Evolutionary conservation across 2,113 vertebrate species (phyloP), one percentile per base, ranked within the genome.

Genomic region (Aplodontia rufa): DNA sequence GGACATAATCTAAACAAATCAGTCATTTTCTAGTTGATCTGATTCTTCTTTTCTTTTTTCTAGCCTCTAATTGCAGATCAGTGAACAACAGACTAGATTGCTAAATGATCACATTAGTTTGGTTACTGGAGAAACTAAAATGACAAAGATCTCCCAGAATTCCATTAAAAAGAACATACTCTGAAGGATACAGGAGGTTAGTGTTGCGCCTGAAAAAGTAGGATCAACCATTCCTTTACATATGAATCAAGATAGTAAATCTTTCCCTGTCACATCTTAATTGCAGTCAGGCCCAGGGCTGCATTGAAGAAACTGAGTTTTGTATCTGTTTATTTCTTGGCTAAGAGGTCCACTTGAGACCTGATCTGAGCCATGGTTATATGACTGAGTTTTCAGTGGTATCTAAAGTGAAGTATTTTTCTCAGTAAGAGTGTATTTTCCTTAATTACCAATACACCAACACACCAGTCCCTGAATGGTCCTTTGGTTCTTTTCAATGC

Each of bases 1-100:
- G 37, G 40, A 81, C 16, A 81, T 60, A 75, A 94, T 90, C 11
- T 80, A 95, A 96, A 78, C 53, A 94, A 96, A 92, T 93, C 68
- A 91, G 85, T 95, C 13, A 87, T 35, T 64, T 89, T 49, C 10
- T 82, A 60, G 16, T 37, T 40, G 55, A 35, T 84, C 4, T 87
- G 16, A 9, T 30, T 93, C n/a, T n/a, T n/a, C n/a, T n/a, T n/a
- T n/a, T n/a, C n/a, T 3, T 42, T 26, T 66, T 66, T 66, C 55
- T 35, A 51, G 49, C 13, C 28, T n/a, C 22, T 74, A 87, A 92
- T 85, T 93, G 8, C 0, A 82, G 30, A 81, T 92, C 89, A 84
- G 79, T 96, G 40, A 85, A 17, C 19, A 47, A 42, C 80, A 87
- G 32, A 84, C 87, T 93, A 64, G 7, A 81, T n/a, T 87, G 11